These are phyloP conservation scores for Artibeus jamaicensis DNA, from an alignment of 2,797 vertebrate genomes.

Conservation along the genomic window DNA sequence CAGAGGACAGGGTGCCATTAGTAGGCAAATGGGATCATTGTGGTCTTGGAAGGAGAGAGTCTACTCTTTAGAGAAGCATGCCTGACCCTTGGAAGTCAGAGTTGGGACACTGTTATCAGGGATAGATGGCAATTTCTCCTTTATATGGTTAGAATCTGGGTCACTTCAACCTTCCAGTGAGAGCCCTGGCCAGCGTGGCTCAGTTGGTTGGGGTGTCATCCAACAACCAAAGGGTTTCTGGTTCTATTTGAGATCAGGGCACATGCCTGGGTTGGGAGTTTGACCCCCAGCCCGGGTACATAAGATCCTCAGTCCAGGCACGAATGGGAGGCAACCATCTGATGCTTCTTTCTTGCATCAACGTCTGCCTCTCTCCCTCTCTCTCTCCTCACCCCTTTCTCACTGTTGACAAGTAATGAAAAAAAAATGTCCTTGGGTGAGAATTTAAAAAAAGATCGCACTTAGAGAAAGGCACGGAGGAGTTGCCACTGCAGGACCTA, in stretches of 20 bases:
- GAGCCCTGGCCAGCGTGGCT: neutral
- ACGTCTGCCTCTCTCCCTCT: neutral
- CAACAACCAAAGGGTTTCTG: too few relatives aligned
- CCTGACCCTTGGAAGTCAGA: neutral
- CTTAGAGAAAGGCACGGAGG: neutral
- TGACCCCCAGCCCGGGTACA: too few relatives aligned
- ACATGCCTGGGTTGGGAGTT: too few relatives aligned
- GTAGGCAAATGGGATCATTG: neutral
- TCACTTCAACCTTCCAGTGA: neutral
- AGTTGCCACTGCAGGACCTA: accelerated
- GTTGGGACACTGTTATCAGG: neutral
- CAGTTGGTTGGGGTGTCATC: too few relatives aligned
- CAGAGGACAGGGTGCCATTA: neutral
- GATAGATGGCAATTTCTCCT: neutral
- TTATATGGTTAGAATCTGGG: neutral
- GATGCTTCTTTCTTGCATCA: neutral
- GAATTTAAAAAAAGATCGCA: neutral
- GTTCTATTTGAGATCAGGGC: too few relatives aligned
- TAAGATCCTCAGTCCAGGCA: too few relatives aligned
- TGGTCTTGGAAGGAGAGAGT: neutral
- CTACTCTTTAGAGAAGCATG: neutral
- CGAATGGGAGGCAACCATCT: too few relatives aligned
- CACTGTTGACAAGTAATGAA: neutral
- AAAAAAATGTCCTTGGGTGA: neutral
- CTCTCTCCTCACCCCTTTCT: neutral